Percentiles rank a stretch among this genome's conserved stretches.
phyloP scores from a whole-genome alignment of 2,888 invertebrate genomes.

The Macrosiphum euphorbiae region DNA sequence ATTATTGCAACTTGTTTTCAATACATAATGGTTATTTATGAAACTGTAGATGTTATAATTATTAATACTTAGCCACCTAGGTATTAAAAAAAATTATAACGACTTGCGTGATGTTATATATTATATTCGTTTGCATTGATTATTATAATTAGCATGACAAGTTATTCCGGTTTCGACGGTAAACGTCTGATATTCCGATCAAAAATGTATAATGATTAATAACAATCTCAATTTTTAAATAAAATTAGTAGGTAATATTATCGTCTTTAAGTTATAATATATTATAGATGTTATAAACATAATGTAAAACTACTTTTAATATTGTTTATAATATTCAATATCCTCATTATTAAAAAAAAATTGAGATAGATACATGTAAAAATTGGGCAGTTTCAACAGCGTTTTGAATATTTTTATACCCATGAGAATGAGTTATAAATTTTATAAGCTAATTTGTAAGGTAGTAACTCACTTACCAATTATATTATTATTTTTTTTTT shows the following conservation, averaged over 20 bases:
- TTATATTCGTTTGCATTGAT: background rate
- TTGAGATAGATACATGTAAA: background rate
- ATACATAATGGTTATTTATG: background rate
- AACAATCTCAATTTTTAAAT: background rate
- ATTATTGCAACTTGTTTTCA: background rate
- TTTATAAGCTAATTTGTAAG: background rate
- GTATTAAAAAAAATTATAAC: background rate
- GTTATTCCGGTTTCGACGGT: slow-evolving; percentile 28
- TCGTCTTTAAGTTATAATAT: too few species aligned
- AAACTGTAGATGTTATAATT: background rate
- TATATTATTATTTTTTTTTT: too few species aligned
- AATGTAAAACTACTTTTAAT: background rate
- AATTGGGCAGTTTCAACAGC: background rate
- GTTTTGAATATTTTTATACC: background rate
- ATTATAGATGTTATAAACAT: background rate
- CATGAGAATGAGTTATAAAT: background rate
- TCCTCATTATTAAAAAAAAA: background rate
- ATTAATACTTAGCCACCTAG: background rate
- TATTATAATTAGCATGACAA: background rate
- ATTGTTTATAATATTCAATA: background rate
- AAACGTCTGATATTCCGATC: background rate
- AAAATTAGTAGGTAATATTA: background rate
- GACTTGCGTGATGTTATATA: background rate
- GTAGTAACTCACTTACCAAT: background rate
- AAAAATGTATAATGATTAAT: background rate